Evolutionary conservation across 1,140 invertebrate genomes (phyloP), one percentile per base, ranked within the genome.

Genomic region (Conus betulinus): DNA sequence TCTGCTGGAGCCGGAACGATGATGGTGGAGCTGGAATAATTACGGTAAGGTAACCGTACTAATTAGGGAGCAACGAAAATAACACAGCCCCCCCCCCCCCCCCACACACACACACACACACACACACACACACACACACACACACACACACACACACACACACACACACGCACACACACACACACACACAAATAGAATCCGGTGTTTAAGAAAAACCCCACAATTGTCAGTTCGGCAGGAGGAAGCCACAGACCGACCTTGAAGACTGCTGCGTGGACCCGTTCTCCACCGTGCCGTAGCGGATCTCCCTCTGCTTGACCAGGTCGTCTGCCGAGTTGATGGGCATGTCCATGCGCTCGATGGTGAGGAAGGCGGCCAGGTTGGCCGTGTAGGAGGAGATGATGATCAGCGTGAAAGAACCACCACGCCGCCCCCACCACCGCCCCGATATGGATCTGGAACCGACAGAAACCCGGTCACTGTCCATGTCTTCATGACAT

Each of bases 211-310:
- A 20, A 1, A n/a, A 20, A 13, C 71, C 13, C 23, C 71, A 74
- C 13, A 8, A 1, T 7, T 8, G 17, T 25, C 71, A 3, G 8
- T 76, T 76, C 1, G 20, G 1, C 13, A 17, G 13, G 71, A 8
- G 39, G 25, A 27, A 23, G 25, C 7, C 25, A 25, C 39, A 13
- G 11, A 86, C 94, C 96, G 96, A 99, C 98, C 96, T 98, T 96
- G 99, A 99, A 91, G 95, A 98, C 0, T 98, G 98, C 98, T 98
- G 98, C 0, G 98, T 99, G 20, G 98, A 98, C 3, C 98, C 98
- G 5, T 97, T 97, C 90, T 97, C 97, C 0, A 99, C 95, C 0
- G 98, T 99, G 1, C 99, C 99, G 93, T 99, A 99, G n/a, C 97
- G 96, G 89, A 99, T 99, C 90, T 98, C 97, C 4, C 97, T 98